Evolutionary conservation across 2,888 invertebrate genomes (phyloP), one percentile per base, ranked within the genome.

Genomic region (Drosophila testacea): DNA sequence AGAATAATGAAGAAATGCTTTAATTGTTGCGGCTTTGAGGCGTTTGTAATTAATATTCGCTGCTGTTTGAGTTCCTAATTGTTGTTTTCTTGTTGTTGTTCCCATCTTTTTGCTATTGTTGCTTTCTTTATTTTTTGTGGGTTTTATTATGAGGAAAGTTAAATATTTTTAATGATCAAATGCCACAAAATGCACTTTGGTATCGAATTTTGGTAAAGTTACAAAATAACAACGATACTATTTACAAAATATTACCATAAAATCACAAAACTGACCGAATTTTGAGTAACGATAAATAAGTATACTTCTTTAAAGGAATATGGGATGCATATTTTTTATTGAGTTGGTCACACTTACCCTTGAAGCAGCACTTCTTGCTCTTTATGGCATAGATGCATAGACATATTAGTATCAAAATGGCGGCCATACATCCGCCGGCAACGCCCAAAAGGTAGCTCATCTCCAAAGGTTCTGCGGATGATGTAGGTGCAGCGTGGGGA

Each of bases 321-420:
- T 22, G 0, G 22, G 22, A 22, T 22, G 22, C 3, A 7, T 30
- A 6, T 5, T 7, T 6, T 4, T 30, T 4, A 5, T 4, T n/a
- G 27, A 16, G 34, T 9, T 9, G n/a, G 6, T 30, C 42, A 7
- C n/a, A 83, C 94, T 94, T 92, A 94, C 94, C 93, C 88, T 94
- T 94, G 89, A 94, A 94, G 89, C 94, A 95, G 91, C 94, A 94
- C 89, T 94, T 94, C 90, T 94, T 94, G 61, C 94, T 93, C 72
- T 94, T 93, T 65, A 94, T 93, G 62, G 94, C 94, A 89, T 94
- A 95, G 71, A 94, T 93, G 89, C 94, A 94, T 60, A 93, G 93
- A 62, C 94, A 94, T 64, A 94, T 92, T 69, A 94, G 91, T 39
- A 94, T 91, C 39, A 94, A 91, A 77, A 94, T 93, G 61, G 93